These are phyloP conservation scores for Rhynchonema sp. DNA, from an alignment of 2,888 invertebrate genomes.

Conservation along the genomic window DNA sequence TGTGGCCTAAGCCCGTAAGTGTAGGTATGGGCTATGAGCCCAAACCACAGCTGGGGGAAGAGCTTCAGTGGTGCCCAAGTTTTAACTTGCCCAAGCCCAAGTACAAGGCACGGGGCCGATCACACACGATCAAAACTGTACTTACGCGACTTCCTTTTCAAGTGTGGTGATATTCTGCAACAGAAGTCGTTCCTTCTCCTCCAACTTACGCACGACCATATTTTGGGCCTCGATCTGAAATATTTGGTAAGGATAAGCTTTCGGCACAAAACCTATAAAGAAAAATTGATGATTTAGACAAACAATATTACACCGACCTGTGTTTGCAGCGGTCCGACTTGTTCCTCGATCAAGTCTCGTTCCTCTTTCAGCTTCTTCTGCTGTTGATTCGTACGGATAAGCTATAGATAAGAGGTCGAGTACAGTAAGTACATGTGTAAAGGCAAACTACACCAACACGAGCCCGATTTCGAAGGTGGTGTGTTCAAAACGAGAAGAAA, in stretches of 20 bases:
- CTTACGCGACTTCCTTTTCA: conserved; percentile 58
- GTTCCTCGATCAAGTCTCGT: conserved; percentile 74
- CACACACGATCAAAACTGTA: neutral
- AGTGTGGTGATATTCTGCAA: conserved; percentile 75
- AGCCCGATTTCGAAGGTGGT: no score
- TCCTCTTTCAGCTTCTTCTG: conserved; percentile 82
- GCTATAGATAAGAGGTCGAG: conserved; percentile 21
- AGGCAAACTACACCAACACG: no score
- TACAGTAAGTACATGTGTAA: no score
- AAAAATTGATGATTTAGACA: neutral
- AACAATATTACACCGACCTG: conserved; percentile 24
- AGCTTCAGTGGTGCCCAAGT: neutral
- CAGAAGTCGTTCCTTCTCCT: conserved; percentile 80
- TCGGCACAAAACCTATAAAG: no score
- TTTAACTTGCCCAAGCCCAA: neutral
- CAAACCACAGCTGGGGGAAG: no score
- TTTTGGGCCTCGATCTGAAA: conserved; percentile 72
- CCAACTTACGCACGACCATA: conserved; percentile 70
- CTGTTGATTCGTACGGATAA: conserved; percentile 82
- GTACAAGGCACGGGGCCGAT: neutral
- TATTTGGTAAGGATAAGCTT: no score
- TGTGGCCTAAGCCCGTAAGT: no score
- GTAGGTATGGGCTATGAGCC: no score
- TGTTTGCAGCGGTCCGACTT: conserved; percentile 55
- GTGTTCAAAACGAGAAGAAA: no score